phyloP scores from a whole-genome alignment of 92 coral and sea anemone species.

The Heteractis magnifica region DNA sequence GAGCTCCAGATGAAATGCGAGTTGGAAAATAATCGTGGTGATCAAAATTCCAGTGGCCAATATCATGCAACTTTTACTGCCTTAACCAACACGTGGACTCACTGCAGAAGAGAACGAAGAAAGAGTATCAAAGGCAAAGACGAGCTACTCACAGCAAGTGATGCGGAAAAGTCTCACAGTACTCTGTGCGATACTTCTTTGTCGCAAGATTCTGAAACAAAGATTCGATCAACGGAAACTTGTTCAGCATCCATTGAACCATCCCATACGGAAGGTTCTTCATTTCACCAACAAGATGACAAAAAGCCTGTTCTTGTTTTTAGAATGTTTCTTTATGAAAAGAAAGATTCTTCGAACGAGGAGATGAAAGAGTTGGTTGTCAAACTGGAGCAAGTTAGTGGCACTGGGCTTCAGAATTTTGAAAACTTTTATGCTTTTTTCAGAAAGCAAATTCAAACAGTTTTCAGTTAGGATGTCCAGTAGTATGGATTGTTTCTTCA shows the following conservation, averaged over 20 bases:
- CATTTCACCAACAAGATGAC: background rate
- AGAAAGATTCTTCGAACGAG: slow-evolving; percentile 5
- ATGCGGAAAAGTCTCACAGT: background rate
- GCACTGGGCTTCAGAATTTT: slow-evolving; percentile 54
- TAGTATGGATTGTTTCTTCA: background rate
- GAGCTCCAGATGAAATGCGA: slow-evolving; percentile 54
- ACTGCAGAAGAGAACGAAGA: slow-evolving; percentile 67
- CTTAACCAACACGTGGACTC: slow-evolving; percentile 74
- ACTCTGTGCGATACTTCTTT: background rate
- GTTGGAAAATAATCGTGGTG: slow-evolving; percentile 1
- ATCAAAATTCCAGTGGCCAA: background rate
- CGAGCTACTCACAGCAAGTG: background rate
- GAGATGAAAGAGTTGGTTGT: slow-evolving; percentile 52
- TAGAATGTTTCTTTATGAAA: slow-evolving; percentile 36
- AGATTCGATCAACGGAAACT: background rate
- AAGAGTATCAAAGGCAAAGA: slow-evolving; percentile 23
- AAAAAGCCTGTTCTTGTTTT: slow-evolving; percentile 49
- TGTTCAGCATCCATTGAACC: background rate
- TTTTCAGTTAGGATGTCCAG: slow-evolving; percentile 3
- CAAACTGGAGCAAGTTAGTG: slow-evolving; percentile 47
- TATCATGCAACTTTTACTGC: slow-evolving; percentile 61
- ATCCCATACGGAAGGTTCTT: background rate
- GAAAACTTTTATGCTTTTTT: slow-evolving; percentile 83
- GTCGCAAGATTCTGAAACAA: background rate
- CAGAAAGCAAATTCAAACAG: slow-evolving; percentile 61